Percentiles rank a stretch among this genome's conserved stretches.
phyloP scores from a whole-genome alignment of 2,113 vertebrate genomes.

The Cebidichthys violaceus region DNA sequence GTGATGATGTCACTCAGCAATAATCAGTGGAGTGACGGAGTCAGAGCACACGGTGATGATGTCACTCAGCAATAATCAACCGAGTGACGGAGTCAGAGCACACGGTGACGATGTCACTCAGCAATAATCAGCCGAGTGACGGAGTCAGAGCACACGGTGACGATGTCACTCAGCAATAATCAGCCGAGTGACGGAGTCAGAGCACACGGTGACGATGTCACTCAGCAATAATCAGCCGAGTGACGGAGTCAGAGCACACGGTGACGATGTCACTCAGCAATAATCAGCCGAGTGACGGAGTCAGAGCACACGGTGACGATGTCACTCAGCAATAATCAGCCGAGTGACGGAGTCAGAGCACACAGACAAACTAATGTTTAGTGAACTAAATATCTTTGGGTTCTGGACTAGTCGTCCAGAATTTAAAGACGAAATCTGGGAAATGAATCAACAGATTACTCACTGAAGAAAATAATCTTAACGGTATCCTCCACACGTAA shows the following conservation, averaged over 20 bases:
- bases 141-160: too few relatives aligned
- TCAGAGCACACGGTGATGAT: too few relatives aligned
- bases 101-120: too few relatives aligned
- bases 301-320: too few relatives aligned
- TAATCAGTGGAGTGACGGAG: background rate
- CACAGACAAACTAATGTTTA: background rate
- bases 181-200: background rate
- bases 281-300: background rate
- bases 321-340: background rate
- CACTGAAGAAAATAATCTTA: background rate
- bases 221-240: background rate
- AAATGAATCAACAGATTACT: background rate
- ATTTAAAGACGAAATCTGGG: background rate
- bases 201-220: too few relatives aligned
- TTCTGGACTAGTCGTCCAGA: background rate
- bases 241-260: too few relatives aligned
- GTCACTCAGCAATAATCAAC: background rate
- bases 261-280: too few relatives aligned
- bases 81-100: too few relatives aligned
- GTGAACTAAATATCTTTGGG: background rate
- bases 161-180: background rate
- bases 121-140: background rate
- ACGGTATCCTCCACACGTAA: too few relatives aligned
- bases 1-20: too few relatives aligned
- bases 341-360: background rate